These are phyloP conservation scores for Catocala fraxini DNA, from an alignment of 2,888 invertebrate genomes.

Conservation along the genomic window DNA sequence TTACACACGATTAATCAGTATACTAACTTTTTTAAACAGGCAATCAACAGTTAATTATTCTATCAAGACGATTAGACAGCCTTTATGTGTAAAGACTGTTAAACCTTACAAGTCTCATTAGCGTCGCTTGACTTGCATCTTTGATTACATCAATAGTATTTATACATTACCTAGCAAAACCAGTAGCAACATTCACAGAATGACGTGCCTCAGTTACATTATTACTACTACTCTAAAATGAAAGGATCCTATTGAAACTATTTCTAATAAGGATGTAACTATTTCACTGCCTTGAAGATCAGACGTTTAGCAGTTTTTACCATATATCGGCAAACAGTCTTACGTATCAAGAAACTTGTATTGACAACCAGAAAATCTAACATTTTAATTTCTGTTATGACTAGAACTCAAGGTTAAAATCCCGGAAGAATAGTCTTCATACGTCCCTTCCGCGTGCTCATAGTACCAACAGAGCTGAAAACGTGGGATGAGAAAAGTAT, in stretches of 20 bases:
- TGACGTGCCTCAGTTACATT: slow-evolving; percentile 12
- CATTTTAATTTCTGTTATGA: slow-evolving; percentile 46
- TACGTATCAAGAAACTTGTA: slow-evolving; percentile 35
- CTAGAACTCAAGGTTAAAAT: slow-evolving; percentile 61
- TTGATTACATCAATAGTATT: slow-evolving; percentile 30
- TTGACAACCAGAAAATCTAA: slow-evolving; percentile 46
- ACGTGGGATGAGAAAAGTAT: slow-evolving; percentile 37
- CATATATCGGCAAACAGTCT: slow-evolving; percentile 23
- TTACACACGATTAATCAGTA: neutral
- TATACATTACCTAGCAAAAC: slow-evolving; percentile 30
- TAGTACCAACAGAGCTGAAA: slow-evolving; percentile 35
- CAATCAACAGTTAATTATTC: slow-evolving; percentile 14
- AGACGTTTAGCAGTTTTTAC: slow-evolving; percentile 20
- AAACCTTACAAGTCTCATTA: slow-evolving; percentile 33
- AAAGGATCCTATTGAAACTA: neutral
- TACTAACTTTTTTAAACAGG: neutral
- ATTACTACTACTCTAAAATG: slow-evolving; percentile 7
- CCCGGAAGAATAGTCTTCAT: slow-evolving; percentile 60
- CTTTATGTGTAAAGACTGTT: slow-evolving; percentile 34
- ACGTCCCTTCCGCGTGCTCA: slow-evolving; percentile 50
- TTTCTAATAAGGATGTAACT: slow-evolving; percentile 1
- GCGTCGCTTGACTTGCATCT: slow-evolving; percentile 33
- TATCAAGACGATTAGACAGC: slow-evolving; percentile 25
- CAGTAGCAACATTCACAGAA: slow-evolving; percentile 16
- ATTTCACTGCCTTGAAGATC: slow-evolving; percentile 5